Evolutionary conservation across 2,797 vertebrate species (phyloP).

Genomic region (Cetoscarus ocellatus): DNA sequence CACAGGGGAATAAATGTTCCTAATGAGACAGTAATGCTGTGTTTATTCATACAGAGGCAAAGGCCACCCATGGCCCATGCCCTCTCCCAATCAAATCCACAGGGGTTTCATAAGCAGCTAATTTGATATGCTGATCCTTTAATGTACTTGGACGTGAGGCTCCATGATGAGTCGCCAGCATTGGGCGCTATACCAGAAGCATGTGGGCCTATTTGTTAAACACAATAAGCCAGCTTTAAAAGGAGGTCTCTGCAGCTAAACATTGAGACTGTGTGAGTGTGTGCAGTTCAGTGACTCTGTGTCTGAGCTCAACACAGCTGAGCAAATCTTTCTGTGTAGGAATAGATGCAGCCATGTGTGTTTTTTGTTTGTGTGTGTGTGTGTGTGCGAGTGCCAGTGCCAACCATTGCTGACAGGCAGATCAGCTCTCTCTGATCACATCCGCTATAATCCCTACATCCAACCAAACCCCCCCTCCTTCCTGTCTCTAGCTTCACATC

Average conservation of each 20-base stretch:
- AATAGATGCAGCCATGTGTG: slow-evolving; percentile 30
- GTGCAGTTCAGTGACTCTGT: slow-evolving; percentile 31
- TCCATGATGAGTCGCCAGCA: slow-evolving; percentile 36
- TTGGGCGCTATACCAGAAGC: slow-evolving; percentile 44
- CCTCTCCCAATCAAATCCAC: slow-evolving; percentile 47
- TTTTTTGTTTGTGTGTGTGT: slow-evolving; percentile 19
- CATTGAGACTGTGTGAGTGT: slow-evolving; percentile 16
- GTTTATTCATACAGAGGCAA: slow-evolving; percentile 49
- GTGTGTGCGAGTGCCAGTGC: slow-evolving; percentile 12
- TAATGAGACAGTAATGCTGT: slow-evolving; percentile 54
- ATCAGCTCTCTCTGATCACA: slow-evolving; percentile 78
- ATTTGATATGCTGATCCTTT: slow-evolving; percentile 62
- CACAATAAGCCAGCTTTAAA: slow-evolving; percentile 48
- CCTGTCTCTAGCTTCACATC: slow-evolving; percentile 76
- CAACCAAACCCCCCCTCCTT: slow-evolving; percentile 21
- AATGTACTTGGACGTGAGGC: slow-evolving; percentile 43
- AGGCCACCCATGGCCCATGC: slow-evolving; percentile 46
- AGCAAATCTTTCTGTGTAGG: slow-evolving; percentile 58
- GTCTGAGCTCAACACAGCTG: slow-evolving; percentile 42
- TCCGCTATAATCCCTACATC: slow-evolving; percentile 65
- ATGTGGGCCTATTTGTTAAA: slow-evolving; percentile 46
- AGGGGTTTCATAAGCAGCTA: slow-evolving; percentile 43
- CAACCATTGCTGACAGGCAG: slow-evolving; percentile 69
- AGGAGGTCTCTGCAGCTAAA: slow-evolving; percentile 30
- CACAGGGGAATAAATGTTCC: slow-evolving; percentile 39